A percentile compares a stretch with the other conserved stretches of the same genome.
These are phyloP conservation scores for Trinorchestia longiramus DNA, from an alignment of 1,140 invertebrate genomes.

Conservation along the genomic window DNA sequence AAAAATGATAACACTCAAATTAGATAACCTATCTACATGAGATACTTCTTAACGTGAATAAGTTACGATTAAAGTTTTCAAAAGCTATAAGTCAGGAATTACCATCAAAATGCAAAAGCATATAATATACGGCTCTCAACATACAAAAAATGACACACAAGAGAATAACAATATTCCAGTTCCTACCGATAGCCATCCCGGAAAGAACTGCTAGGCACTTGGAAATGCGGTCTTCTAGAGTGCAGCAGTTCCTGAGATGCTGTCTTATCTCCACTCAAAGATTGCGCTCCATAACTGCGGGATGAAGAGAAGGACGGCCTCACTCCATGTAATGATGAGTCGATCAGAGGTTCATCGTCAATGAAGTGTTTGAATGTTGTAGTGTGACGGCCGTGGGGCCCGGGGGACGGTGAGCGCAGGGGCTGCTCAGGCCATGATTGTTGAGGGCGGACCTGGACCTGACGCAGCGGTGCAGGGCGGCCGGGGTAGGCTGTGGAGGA, in stretches of 20 bases:
- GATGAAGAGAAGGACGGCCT: not conserved
- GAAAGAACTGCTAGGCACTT: conserved; percentile 15
- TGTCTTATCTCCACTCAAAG: not conserved
- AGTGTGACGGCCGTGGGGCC: not conserved
- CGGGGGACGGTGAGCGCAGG: not conserved
- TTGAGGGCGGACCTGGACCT: not conserved
- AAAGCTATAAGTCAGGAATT: not conserved
- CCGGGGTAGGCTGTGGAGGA: not conserved
- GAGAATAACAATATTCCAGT: not conserved
- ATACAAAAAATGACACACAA: not conserved
- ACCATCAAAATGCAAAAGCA: not conserved
- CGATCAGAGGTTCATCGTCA: conserved; percentile 8
- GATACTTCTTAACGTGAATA: not conserved
- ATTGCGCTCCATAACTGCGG: not conserved
- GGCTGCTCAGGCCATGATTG: not conserved
- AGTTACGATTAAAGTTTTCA: not conserved
- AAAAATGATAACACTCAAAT: not conserved
- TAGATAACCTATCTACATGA: not conserved
- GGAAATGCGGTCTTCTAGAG: conserved; percentile 14
- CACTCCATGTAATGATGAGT: not conserved
- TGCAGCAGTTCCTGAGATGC: not conserved
- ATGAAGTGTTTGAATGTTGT: conserved; percentile 41
- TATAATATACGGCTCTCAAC: not conserved
- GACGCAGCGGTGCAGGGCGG: not conserved
- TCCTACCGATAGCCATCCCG: conserved; percentile 7